Percentiles rank a stretch among this genome's conserved stretches.
These are phyloP conservation scores for Cephus sareptanus DNA, from an alignment of 2,888 invertebrate genomes.

Conservation along the genomic window DNA sequence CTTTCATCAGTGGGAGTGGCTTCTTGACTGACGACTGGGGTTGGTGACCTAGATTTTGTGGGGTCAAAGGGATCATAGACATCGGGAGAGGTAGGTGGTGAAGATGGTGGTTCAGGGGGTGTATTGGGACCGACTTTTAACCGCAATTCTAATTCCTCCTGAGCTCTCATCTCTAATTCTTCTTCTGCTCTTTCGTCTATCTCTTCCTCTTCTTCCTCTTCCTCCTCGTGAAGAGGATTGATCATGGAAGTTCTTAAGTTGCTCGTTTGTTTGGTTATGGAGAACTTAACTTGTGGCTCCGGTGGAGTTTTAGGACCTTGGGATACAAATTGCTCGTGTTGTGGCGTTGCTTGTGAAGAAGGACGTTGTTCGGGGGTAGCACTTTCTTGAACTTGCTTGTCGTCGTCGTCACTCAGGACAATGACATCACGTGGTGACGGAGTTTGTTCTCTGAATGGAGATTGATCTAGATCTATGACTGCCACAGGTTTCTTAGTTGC, in stretches of 20 bases:
- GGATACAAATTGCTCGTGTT: conserved; percentile 55
- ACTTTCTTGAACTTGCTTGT: conserved; percentile 49
- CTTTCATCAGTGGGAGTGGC: conserved; percentile 46
- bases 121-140: conserved; percentile 76
- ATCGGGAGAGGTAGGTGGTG: conserved; percentile 80
- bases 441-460: conserved; percentile 85
- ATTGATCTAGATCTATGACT: conserved; percentile 86
- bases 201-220: conserved; percentile 63
- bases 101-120: conserved; percentile 76
- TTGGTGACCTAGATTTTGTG: conserved; percentile 81
- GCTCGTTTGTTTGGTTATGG: conserved; percentile 63
- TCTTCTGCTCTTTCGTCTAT: conserved; percentile 59
- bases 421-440: conserved; percentile 86
- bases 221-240: conserved; percentile 74
- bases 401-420: conserved; percentile 85
- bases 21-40: conserved; percentile 65
- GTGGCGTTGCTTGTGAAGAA: conserved; percentile 47
- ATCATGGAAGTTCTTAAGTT: conserved; percentile 57
- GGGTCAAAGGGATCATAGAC: conserved; percentile 94
- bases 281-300: conserved; percentile 78
- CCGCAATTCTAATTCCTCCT: conserved; percentile 58
- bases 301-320: conserved; percentile 81
- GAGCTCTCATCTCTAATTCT: conserved; percentile 61
- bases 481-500: conserved; percentile 81
- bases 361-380: conserved; percentile 48